These are phyloP conservation scores for Forbesichthys papilliferus DNA, from an alignment of 2,113 vertebrate genomes.

Conservation along the genomic window DNA sequence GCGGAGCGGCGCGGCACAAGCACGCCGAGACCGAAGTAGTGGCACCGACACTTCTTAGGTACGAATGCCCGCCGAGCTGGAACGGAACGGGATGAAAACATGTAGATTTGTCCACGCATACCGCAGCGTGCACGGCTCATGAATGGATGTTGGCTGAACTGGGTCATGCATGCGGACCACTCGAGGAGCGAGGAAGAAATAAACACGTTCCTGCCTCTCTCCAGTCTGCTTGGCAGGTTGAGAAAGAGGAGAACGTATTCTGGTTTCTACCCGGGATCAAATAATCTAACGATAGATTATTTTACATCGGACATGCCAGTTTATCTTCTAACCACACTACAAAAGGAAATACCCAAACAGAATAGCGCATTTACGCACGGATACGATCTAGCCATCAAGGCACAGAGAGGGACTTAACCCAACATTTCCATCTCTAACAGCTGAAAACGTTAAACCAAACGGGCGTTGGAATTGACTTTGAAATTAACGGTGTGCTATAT, in stretches of 20 bases:
- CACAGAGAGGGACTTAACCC: background rate
- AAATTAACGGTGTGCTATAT: no score
- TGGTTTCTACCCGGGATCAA: no score
- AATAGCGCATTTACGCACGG: constrained; percentile 6
- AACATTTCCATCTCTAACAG: background rate
- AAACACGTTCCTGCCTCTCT: constrained; percentile 52
- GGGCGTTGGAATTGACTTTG: no score
- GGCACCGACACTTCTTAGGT: background rate
- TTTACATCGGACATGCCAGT: no score
- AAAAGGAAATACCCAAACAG: no score
- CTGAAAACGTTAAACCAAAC: no score
- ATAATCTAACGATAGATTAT: no score
- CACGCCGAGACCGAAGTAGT: background rate
- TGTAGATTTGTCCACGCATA: constrained; percentile 22
- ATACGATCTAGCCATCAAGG: background rate
- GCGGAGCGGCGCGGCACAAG: constrained; percentile 24
- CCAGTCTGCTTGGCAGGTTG: constrained; percentile 51
- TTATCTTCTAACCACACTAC: no score
- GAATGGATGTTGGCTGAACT: constrained; percentile 61
- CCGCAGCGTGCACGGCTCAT: constrained; percentile 26
- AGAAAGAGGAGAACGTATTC: constrained; percentile 33
- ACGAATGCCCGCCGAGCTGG: background rate
- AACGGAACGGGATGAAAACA: constrained; percentile 1
- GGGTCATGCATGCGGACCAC: constrained; percentile 68
- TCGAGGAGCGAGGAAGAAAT: constrained; percentile 52